These are phyloP conservation scores for Leuciscus idus DNA, from an alignment of 2,113 vertebrate genomes.

Conservation along the genomic window DNA sequence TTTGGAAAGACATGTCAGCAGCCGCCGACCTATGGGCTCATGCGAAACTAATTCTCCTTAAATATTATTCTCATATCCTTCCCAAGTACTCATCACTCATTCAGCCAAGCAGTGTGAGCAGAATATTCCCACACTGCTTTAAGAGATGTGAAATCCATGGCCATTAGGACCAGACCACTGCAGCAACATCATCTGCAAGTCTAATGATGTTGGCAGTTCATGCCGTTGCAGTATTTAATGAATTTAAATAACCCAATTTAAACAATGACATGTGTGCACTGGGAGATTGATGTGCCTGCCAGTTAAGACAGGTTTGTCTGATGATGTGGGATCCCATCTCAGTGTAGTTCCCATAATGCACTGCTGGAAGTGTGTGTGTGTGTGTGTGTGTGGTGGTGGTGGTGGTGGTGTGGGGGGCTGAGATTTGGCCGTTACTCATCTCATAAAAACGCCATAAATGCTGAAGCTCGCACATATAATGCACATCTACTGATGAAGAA, in stretches of 20 bases:
- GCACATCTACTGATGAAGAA: slow-evolving; percentile 28
- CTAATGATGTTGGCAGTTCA: slow-evolving; percentile 52
- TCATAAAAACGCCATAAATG: not conserved
- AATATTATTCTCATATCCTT: not conserved
- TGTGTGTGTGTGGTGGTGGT: too few relatives aligned
- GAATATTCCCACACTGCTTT: slow-evolving; percentile 21
- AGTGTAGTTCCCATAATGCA: slow-evolving; percentile 1
- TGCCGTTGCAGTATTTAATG: slow-evolving; percentile 54
- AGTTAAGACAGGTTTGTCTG: slow-evolving; percentile 15
- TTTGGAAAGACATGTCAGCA: not conserved
- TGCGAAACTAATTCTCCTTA: not conserved
- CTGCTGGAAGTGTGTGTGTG: not conserved
- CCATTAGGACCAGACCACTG: slow-evolving; percentile 49
- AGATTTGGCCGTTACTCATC: not conserved
- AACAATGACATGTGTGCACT: slow-evolving; percentile 52
- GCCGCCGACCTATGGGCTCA: not conserved
- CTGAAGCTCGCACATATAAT: not conserved
- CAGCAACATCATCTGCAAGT: slow-evolving; percentile 64
- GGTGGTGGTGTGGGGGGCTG: not conserved
- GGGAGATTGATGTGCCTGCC: slow-evolving; percentile 58
- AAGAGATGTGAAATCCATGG: slow-evolving; percentile 50
- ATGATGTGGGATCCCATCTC: slow-evolving; percentile 23
- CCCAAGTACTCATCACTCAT: slow-evolving; percentile 36
- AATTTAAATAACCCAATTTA: slow-evolving; percentile 68
- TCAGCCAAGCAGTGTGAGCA: slow-evolving; percentile 11